Evolutionary conservation across 2,888 invertebrate genomes (phyloP).

Genomic region (Buathra laborator): DNA sequence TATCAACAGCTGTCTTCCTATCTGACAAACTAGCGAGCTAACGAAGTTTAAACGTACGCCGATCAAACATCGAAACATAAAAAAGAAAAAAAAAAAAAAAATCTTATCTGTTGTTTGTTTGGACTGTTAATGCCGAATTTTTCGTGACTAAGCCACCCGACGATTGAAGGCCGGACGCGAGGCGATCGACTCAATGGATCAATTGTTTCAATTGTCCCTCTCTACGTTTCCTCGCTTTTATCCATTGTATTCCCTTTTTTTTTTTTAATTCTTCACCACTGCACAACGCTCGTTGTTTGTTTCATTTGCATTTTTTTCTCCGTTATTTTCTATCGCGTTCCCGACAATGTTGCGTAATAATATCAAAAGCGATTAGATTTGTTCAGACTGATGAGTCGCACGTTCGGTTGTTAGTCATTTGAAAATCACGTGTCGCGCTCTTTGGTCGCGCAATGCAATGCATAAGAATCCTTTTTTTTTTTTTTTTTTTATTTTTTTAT

Average conservation of each 20-base stretch:
- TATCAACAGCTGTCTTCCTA: not conserved
- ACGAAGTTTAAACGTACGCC: slow-evolving; percentile 8
- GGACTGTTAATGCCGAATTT: not conserved
- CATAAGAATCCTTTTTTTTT: not conserved
- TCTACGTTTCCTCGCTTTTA: slow-evolving; percentile 31
- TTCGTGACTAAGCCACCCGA: not conserved
- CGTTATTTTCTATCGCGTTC: not conserved
- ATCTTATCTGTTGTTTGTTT: not conserved
- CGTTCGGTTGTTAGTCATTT: slow-evolving; percentile 44
- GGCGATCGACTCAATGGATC: slow-evolving; percentile 24
- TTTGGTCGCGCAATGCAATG: slow-evolving; percentile 12
- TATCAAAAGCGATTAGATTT: slow-evolving; percentile 32
- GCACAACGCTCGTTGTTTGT: not conserved
- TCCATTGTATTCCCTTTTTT: slow-evolving; percentile 16
- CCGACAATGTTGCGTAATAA: not conserved
- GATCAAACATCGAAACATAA: not conserved
- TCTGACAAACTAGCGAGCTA: not conserved
- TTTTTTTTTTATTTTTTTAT: too few species aligned
- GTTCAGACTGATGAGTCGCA: slow-evolving; percentile 24
- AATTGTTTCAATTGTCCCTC: slow-evolving; percentile 41
- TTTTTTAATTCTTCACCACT: not conserved
- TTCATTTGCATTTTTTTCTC: not conserved
- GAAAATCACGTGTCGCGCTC: slow-evolving; percentile 28
- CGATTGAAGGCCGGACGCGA: slow-evolving; percentile 1
- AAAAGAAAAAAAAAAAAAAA: not conserved